A percentile compares a stretch with the other conserved stretches of the same genome.
Conservation (phyloP, 2,797 vertebrate species). For the Platalea minor region DNA sequence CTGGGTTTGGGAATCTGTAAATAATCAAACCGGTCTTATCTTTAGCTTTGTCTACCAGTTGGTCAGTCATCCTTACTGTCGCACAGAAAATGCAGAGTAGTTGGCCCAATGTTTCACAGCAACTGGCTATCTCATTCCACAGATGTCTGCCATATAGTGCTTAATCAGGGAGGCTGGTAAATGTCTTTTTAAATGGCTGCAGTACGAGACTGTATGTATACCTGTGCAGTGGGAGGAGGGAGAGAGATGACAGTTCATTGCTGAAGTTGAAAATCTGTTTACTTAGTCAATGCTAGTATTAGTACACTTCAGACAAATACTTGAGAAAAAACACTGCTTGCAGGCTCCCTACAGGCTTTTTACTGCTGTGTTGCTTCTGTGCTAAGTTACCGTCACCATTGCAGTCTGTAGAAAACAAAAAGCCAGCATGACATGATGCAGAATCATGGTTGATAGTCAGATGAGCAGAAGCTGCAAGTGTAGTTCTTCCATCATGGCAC, state of each 20-base stretch:
- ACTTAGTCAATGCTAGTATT: not conserved
- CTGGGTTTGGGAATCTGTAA: constrained; percentile 38
- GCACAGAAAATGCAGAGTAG: not conserved
- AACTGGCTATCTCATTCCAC: not conserved
- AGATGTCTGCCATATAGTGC: not conserved
- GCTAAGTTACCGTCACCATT: not conserved
- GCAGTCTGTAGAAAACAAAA: not conserved
- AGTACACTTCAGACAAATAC: not conserved
- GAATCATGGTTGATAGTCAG: not conserved
- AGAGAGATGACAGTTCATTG: not conserved
- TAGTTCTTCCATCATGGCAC: not conserved
- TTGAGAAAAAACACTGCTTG: not conserved
- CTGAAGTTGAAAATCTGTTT: not conserved
- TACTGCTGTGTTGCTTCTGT: not conserved
- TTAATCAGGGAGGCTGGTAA: not conserved
- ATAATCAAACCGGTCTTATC: constrained; percentile 31
- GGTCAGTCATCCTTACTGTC: not conserved
- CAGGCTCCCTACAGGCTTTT: not conserved
- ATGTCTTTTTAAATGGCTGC: not conserved
- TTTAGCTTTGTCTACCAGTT: not conserved
- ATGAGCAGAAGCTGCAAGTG: not conserved
- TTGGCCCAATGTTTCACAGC: not conserved
- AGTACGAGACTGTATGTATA: not conserved
- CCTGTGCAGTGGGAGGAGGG: not conserved
- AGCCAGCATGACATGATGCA: not conserved